Percentiles rank a stretch among this genome's conserved stretches.
These are phyloP conservation scores for Laodelphax striatellus DNA, from an alignment of 1,140 invertebrate species.

Conservation along the genomic window DNA sequence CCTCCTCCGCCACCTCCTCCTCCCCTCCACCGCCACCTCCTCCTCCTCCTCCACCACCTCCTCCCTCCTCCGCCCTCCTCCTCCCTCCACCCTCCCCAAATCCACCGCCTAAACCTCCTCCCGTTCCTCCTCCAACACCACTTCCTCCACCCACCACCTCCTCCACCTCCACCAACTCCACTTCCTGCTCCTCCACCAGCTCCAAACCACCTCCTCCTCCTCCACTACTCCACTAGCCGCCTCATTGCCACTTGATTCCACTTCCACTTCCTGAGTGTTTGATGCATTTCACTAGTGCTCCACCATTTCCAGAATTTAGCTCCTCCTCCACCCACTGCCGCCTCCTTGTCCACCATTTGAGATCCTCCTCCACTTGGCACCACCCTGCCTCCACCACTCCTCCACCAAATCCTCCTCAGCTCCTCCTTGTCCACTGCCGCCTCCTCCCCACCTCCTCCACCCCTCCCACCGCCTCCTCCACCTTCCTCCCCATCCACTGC, in stretches of 20 bases:
- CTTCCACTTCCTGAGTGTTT: not conserved
- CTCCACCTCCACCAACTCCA: not conserved
- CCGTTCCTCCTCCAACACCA: not conserved
- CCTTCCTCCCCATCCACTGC: not conserved
- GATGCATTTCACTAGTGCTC: not conserved
- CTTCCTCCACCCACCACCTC: not conserved
- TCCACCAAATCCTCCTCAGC: not conserved
- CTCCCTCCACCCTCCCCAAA: not conserved
- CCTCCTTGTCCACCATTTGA: not conserved
- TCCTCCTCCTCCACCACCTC: not conserved
- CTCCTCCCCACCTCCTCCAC: not conserved
- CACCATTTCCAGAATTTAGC: not conserved
- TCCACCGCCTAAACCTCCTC: not conserved
- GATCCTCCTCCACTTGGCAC: not conserved
- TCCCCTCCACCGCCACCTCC: not conserved
- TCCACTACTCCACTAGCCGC: not conserved
- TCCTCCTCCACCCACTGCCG: not conserved
- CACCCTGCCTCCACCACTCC: not conserved
- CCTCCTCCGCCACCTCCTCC: not conserved
- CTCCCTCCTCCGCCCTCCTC: not conserved
- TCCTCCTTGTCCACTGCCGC: not conserved
- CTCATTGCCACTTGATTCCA: not conserved
- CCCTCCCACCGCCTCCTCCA: not conserved
- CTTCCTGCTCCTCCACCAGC: not conserved
- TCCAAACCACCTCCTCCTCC: not conserved